Evolutionary conservation across 2,797 vertebrate genomes (phyloP), one percentile per base, ranked within the genome.

Genomic region (Acipenser transmontanus): DNA sequence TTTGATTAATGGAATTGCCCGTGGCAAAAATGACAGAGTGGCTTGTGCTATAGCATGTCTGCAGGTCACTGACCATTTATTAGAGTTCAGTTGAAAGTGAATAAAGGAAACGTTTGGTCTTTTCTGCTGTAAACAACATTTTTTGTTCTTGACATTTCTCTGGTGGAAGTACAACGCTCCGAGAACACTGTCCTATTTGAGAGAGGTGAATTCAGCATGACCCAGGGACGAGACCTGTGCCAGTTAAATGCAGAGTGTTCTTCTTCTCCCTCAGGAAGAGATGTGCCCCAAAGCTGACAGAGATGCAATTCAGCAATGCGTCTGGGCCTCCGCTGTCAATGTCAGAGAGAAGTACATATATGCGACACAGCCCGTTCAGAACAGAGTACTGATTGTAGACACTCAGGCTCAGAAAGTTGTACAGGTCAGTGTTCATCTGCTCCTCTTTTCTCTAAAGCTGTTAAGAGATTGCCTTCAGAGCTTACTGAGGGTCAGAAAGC

Each of bases 311-410:
- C 91, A 88, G 71, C 86, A 77, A 65, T 98, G 96, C 77, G 86
- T 91, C 71, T 98, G 96, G 96, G 92, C 93, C 2, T 94, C 95
- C 0, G 96, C 92, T 0, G 91, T 95, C 82, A 98, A 92, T 66
- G 82, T 98, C 76, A 88, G 95, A 76, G 91, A 98, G 75, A 94
- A 91, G 74, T 98, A 93, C 77, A 89, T 98, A 85, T 98, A 95
- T 0, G 93, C 87, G 69, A 87, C 92, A 4, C 96, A 98, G 78
- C 96, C 96, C 2, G 83, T 88, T 5, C 92, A 89, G 70, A 91
- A 87, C 67, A 89, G 95, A 77, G 85, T 98, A 73, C 85, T 97
- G 66, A 82, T 98, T 51, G 87, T 98, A 0, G 95, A 98, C 68
- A 88, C 93, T 13, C 94, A 94, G 75, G 89, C 93, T 6, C 96